phyloP scores from a whole-genome alignment of 1,140 invertebrate species.

The Diabrotica virgifera region DNA sequence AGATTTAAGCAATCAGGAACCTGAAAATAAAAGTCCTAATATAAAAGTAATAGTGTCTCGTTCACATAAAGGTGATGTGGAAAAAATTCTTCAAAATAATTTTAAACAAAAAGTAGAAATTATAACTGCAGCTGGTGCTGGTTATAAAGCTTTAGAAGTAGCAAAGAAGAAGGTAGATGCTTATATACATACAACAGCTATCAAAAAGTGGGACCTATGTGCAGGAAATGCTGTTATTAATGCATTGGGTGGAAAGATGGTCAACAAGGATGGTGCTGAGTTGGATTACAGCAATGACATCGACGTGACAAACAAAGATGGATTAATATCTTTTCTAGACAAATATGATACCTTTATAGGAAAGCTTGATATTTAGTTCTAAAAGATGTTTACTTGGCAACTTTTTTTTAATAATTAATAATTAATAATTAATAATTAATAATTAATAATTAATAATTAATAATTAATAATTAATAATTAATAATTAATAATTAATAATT shows the following conservation, averaged over 20 bases:
- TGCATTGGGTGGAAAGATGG: constrained; percentile 61
- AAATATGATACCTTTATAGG: constrained; percentile 50
- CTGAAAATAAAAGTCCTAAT: background rate
- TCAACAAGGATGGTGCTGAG: constrained; percentile 54
- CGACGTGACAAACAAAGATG: constrained; percentile 54
- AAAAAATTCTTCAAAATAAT: constrained; percentile 36
- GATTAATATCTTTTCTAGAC: constrained; percentile 57
- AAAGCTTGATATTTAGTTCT: constrained; percentile 9
- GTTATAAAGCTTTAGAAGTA: constrained; percentile 90
- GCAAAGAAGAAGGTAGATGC: constrained; percentile 80
- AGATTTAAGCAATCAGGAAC: constrained; percentile 26
- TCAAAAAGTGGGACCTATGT: constrained; percentile 99
- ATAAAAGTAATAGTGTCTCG: constrained; percentile 41
- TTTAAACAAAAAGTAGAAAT: constrained; percentile 35
- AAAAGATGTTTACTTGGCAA: too few species aligned
- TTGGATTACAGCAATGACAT: constrained; percentile 56
- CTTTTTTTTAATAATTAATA: too few species aligned
- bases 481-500: too few species aligned
- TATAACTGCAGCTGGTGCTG: constrained; percentile 51
- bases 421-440: too few species aligned
- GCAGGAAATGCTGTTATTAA: constrained; percentile 91
- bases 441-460: too few species aligned
- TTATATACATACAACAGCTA: constrained; percentile 89
- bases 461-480: too few species aligned
- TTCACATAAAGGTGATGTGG: constrained; percentile 42